These are phyloP conservation scores for Valencia hispanica DNA, from an alignment of 2,797 vertebrate genomes.

Conservation along the genomic window DNA sequence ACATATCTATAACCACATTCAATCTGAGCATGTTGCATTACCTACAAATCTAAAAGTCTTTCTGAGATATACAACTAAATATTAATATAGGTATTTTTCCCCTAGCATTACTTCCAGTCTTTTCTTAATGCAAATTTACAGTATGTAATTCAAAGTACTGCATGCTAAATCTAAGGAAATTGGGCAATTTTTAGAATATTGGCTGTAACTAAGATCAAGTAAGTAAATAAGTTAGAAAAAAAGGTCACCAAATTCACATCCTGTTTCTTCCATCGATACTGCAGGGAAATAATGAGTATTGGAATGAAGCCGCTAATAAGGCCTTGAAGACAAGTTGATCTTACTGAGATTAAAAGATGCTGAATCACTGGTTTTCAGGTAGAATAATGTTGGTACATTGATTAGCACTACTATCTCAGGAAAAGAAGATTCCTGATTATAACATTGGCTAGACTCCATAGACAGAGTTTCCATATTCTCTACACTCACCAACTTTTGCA, in stretches of 20 bases:
- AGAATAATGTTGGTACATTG: slow-evolving; percentile 1
- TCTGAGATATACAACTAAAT: slow-evolving; percentile 21
- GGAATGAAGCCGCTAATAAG: slow-evolving; percentile 17
- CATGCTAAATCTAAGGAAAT: slow-evolving; percentile 30
- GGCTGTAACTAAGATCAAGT: not conserved
- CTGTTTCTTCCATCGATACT: slow-evolving; percentile 12
- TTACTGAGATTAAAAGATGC: slow-evolving; percentile 16
- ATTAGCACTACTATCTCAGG: slow-evolving; percentile 1
- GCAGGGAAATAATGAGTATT: slow-evolving; percentile 29
- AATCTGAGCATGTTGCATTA: slow-evolving; percentile 20
- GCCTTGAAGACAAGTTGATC: not conserved
- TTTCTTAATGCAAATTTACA: slow-evolving; percentile 42
- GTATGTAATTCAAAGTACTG: slow-evolving; percentile 39
- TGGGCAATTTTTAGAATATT: slow-evolving; percentile 36
- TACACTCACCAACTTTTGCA: too few species aligned
- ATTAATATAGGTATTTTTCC: slow-evolving; percentile 28
- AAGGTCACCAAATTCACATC: slow-evolving; percentile 21
- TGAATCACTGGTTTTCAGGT: not conserved
- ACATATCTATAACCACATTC: slow-evolving; percentile 9
- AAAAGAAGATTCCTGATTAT: not conserved
- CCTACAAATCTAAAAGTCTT: slow-evolving; percentile 20
- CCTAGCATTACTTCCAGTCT: slow-evolving; percentile 25
- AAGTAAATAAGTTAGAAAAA: slow-evolving; percentile 16
- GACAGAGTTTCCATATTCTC: not conserved
- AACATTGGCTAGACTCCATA: not conserved